These are phyloP conservation scores for Drosophila serrata DNA, from an alignment of 1,140 invertebrate genomes.

Conservation along the genomic window DNA sequence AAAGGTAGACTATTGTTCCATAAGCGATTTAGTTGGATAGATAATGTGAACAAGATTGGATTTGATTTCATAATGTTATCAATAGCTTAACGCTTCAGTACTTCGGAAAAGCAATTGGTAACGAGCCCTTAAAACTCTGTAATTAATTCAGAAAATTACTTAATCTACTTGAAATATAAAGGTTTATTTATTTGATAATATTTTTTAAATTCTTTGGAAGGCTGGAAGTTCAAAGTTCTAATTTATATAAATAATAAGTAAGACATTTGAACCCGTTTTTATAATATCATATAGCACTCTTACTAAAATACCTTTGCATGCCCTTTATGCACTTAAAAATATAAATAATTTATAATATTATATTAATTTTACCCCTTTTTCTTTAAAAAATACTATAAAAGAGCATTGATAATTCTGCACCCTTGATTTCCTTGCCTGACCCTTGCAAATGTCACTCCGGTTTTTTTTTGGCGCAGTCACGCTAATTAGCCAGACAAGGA, in stretches of 20 bases:
- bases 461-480: slow-evolving; percentile 68
- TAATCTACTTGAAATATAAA: not conserved
- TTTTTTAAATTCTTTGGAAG: no score
- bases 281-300: no score
- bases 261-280: not conserved
- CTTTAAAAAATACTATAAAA: not conserved
- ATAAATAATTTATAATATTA: no score
- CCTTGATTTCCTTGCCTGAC: slow-evolving; percentile 8
- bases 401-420: slow-evolving; percentile 10
- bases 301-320: not conserved
- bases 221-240: no score
- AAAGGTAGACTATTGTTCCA: not conserved
- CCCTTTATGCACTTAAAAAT: not conserved
- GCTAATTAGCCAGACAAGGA: slow-evolving; percentile 77
- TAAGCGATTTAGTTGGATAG: not conserved
- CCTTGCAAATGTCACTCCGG: slow-evolving; percentile 46
- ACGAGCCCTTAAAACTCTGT: not conserved
- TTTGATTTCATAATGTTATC: not conserved
- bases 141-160: not conserved
- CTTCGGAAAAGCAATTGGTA: not conserved
- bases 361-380: not conserved
- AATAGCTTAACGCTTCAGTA: not conserved
- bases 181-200: not conserved
- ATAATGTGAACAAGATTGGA: not conserved
- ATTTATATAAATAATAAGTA: not conserved